Evolutionary conservation across 2,888 invertebrate species (phyloP).

Genomic region (Sphaerophoria rueppellii): DNA sequence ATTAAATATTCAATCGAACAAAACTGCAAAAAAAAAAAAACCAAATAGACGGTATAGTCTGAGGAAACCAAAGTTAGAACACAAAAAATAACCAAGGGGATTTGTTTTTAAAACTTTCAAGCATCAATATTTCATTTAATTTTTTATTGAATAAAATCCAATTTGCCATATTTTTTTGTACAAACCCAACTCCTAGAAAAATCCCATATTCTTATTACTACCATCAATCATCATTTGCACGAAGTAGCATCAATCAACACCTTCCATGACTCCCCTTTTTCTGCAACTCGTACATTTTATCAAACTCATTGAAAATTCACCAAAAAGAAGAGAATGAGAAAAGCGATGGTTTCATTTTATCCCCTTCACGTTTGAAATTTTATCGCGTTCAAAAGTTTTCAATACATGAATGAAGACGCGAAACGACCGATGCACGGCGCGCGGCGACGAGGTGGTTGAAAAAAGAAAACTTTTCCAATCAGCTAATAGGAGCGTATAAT

Average conservation of each 20-base stretch:
- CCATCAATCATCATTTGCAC: conserved; percentile 47
- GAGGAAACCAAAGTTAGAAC: not conserved
- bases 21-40: conserved; percentile 5
- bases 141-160: conserved; percentile 17
- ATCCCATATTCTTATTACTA: not conserved
- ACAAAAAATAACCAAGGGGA: not conserved
- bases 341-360: conserved; percentile 9
- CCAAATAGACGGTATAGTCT: not conserved
- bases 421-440: no score
- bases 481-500: conserved; percentile 59
- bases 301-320: conserved; percentile 24
- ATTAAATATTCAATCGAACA: not conserved
- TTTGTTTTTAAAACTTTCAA: conserved; percentile 8
- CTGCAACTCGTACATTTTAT: not conserved
- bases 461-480: conserved; percentile 59
- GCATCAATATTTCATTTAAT: conserved; percentile 32
- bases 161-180: not conserved
- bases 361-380: conserved; percentile 27
- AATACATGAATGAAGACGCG: not conserved
- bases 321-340: not conserved
- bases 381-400: conserved; percentile 16
- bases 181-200: not conserved
- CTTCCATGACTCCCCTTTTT: not conserved
- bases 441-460: not conserved
- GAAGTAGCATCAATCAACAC: conserved; percentile 43